Percentiles rank a stretch among this genome's conserved stretches.
Conservation (phyloP, 2,113 vertebrate species). For the Mesoclemmys tuberculata region DNA sequence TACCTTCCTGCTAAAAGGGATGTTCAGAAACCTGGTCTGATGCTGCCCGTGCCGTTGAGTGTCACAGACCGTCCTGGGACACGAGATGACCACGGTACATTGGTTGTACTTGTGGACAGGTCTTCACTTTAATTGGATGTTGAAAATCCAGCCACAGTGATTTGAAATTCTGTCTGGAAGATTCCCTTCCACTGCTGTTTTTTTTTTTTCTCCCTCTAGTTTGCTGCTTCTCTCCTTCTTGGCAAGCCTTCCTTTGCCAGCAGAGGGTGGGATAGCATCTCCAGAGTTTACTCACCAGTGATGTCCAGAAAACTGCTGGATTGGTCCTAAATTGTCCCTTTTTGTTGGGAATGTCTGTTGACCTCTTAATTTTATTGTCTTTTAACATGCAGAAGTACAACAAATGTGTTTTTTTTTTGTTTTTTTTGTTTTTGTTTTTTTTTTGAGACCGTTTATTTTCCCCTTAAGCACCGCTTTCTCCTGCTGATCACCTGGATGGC, state of each 20-base stretch:
- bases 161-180: background rate
- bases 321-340: accelerated
- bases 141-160: background rate
- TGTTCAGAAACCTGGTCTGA: background rate
- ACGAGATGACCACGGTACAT: background rate
- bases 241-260: background rate
- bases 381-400: background rate
- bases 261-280: background rate
- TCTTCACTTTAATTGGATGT: background rate
- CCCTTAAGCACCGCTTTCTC: background rate
- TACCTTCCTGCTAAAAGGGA: background rate
- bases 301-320: background rate
- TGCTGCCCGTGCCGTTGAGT: background rate
- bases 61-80: background rate
- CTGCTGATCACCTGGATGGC: background rate
- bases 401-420: no score
- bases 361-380: accelerated
- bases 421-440: background rate
- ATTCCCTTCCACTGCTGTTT: background rate
- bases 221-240: background rate
- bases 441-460: background rate
- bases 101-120: background rate
- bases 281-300: background rate
- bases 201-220: background rate
- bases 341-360: background rate